Evolutionary conservation across 2,888 invertebrate genomes (phyloP).

Genomic region (Phyllotreta striolata): DNA sequence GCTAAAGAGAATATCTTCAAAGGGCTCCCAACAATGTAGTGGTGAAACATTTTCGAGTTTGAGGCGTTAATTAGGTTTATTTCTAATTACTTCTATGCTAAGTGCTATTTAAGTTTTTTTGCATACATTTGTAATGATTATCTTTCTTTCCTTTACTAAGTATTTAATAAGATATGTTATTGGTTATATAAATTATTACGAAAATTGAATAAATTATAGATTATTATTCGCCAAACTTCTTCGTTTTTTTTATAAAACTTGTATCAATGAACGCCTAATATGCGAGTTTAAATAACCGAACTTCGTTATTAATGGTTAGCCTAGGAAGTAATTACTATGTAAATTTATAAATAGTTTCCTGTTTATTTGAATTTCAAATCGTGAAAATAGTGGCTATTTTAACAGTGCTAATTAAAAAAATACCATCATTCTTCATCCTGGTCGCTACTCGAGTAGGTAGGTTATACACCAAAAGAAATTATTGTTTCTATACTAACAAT

Average conservation of each 20-base stretch:
- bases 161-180: not conserved
- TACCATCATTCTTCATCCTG: slow-evolving; percentile 14
- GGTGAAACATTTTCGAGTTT: no score
- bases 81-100: no score
- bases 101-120: no score
- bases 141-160: slow-evolving; percentile 1
- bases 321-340: slow-evolving; percentile 40
- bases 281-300: slow-evolving; percentile 23
- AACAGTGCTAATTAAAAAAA: slow-evolving; percentile 36
- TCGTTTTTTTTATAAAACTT: slow-evolving; percentile 8
- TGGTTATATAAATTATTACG: not conserved
- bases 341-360: slow-evolving; percentile 39
- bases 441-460: not conserved
- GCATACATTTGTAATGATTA: no score
- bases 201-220: no score
- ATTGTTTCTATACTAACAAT: not conserved
- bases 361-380: slow-evolving; percentile 38
- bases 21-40: no score
- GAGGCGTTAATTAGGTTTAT: no score
- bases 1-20: no score
- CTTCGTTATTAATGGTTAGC: slow-evolving; percentile 35
- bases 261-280: slow-evolving; percentile 4
- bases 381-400: slow-evolving; percentile 28
- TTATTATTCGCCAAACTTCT: no score
- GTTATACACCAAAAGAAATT: slow-evolving; percentile 4